Percentiles rank a stretch among this genome's conserved stretches.
These are phyloP conservation scores for Ladona fulva DNA, from an alignment of 1,140 invertebrate species.

Conservation along the genomic window DNA sequence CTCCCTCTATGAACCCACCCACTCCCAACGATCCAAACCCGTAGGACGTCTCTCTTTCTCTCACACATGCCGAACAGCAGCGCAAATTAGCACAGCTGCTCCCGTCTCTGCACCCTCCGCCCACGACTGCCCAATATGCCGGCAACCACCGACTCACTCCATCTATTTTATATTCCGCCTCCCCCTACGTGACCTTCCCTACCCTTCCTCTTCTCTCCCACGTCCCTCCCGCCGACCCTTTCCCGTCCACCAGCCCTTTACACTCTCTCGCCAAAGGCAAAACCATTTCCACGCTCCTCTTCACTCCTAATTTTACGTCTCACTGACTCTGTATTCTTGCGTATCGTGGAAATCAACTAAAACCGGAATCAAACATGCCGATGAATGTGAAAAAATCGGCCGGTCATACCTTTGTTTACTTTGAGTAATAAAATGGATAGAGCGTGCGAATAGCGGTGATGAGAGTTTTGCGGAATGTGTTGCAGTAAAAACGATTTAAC, in stretches of 20 bases:
- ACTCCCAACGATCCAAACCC: no score
- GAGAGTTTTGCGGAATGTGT: neutral
- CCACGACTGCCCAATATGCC: no score
- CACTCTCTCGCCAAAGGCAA: neutral
- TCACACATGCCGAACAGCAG: no score
- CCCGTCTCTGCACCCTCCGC: no score
- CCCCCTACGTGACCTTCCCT: conserved; percentile 21
- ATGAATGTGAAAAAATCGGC: no score
- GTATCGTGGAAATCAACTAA: neutral
- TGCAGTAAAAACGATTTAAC: neutral
- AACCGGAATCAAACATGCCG: neutral
- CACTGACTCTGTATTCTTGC: neutral
- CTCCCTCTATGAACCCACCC: no score
- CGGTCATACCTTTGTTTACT: neutral
- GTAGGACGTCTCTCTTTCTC: no score
- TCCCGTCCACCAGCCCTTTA: neutral
- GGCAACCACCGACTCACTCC: conserved; percentile 23
- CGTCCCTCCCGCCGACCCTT: neutral
- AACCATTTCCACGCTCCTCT: neutral
- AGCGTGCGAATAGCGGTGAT: neutral
- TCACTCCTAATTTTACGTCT: neutral
- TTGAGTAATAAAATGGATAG: neutral
- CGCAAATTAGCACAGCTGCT: no score
- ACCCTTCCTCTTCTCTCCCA: neutral
- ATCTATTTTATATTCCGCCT: conserved; percentile 4